These are phyloP conservation scores for Phalacrocorax aristotelis DNA, from an alignment of 2,113 vertebrate species.

Conservation along the genomic window DNA sequence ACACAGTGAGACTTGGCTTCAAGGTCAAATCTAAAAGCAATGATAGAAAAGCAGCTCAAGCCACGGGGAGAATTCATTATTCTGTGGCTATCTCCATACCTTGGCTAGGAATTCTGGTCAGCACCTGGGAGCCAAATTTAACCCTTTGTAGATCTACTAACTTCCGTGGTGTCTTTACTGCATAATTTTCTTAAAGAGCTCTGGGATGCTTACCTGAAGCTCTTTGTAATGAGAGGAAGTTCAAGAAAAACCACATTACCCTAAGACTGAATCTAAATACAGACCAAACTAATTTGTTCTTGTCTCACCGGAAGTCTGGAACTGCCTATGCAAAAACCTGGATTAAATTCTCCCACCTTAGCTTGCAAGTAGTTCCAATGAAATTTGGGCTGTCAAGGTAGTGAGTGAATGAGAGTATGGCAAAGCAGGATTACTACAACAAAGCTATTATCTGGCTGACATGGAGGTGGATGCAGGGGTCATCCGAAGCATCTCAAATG, in stretches of 20 bases:
- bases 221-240: neutral
- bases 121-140: neutral
- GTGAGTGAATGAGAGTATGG: neutral
- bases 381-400: neutral
- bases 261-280: conserved; percentile 4
- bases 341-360: neutral
- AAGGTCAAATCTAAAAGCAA: neutral
- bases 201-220: neutral
- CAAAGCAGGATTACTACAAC: neutral
- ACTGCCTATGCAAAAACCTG: neutral
- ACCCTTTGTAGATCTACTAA: neutral
- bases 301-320: neutral
- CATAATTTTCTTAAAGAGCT: conserved; percentile 12
- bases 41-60: neutral
- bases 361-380: neutral
- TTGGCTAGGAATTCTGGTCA: neutral
- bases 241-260: conserved; percentile 23
- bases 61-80: neutral
- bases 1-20: neutral
- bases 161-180: neutral
- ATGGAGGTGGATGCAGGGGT: neutral
- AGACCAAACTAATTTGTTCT: neutral
- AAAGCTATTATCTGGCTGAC: neutral
- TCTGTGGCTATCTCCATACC: neutral
- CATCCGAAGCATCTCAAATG: neutral